Conservation (phyloP, 1,140 invertebrate genomes). For the Drosophila pectinifera region DNA sequence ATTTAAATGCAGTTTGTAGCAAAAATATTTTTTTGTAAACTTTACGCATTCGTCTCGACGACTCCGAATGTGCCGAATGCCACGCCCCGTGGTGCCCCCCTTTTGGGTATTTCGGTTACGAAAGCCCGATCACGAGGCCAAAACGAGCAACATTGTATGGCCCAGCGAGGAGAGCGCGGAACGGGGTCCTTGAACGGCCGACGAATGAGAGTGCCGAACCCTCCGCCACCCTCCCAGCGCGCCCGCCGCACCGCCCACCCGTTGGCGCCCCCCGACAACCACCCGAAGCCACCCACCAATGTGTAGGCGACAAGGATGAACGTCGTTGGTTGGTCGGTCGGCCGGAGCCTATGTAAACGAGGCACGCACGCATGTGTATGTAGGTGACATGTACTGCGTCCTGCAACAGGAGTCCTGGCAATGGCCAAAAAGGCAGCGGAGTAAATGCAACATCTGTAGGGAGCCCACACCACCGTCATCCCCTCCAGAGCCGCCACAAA, state of each 20-base stretch:
- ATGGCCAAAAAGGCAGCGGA: conserved; percentile 76
- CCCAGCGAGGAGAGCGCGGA: conserved; percentile 32
- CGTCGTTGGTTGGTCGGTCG: conserved; percentile 71
- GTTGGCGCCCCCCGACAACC: conserved; percentile 13
- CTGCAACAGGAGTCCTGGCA: conserved; percentile 63
- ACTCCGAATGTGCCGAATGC: conserved; percentile 6
- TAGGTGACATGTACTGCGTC: conserved; percentile 80
- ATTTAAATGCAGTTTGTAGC: conserved; percentile 64
- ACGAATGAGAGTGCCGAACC: conserved; percentile 76
- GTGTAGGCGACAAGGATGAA: conserved; percentile 69
- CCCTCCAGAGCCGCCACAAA: not conserved
- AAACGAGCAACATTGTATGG: conserved; percentile 79
- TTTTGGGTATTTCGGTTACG: conserved; percentile 56
- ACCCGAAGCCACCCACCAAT: conserved; percentile 33
- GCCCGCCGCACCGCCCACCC: conserved; percentile 13
- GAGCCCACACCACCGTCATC: conserved; percentile 35
- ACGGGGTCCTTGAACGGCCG: conserved; percentile 57
- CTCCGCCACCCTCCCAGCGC: conserved; percentile 29
- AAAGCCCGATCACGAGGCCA: conserved; percentile 61
- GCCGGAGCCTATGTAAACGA: conserved; percentile 78
- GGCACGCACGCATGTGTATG: conserved; percentile 69
- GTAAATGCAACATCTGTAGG: conserved; percentile 80
- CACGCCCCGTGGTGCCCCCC: conserved; percentile 13
- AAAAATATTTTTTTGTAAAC: conserved; percentile 70
- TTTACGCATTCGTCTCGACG: conserved; percentile 62